Percentiles rank a stretch among this genome's conserved stretches.
Evolutionary conservation across 2,113 vertebrate genomes (phyloP).

Genomic region (Sinosuthora webbiana): DNA sequence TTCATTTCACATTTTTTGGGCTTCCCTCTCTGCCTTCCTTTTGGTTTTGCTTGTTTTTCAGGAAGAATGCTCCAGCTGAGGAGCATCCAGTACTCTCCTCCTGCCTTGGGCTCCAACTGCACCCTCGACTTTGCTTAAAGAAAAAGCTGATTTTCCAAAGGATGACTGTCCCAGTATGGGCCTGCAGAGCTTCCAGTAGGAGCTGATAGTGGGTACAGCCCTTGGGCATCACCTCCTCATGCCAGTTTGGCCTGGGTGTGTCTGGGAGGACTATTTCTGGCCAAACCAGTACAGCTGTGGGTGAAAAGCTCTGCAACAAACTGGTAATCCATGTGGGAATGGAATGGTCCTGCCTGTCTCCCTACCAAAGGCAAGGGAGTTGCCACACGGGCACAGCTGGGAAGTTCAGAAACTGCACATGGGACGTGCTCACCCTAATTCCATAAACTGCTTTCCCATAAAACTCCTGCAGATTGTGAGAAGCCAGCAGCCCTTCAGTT

Average conservation of each 20-base stretch:
- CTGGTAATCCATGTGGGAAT: neutral
- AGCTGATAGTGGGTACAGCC: neutral
- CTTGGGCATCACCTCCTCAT: rapidly evolving
- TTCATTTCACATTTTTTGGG: neutral
- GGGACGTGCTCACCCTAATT: neutral
- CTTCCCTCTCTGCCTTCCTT: neutral
- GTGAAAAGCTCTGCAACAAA: neutral
- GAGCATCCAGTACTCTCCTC: neutral
- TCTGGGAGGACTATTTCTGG: neutral
- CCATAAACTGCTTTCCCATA: neutral
- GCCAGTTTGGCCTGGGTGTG: neutral
- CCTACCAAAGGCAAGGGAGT: neutral
- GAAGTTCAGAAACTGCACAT: rapidly evolving
- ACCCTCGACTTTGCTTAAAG: rapidly evolving
- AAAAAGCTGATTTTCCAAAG: neutral
- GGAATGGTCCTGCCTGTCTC: neutral
- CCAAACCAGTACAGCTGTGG: neutral
- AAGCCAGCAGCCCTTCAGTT: neutral
- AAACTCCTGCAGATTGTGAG: neutral
- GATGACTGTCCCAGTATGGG: neutral
- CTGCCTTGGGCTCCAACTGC: neutral
- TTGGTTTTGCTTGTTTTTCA: neutral
- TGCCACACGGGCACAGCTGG: neutral
- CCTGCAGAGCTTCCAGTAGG: neutral
- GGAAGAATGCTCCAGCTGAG: neutral